Evolutionary conservation across 2,888 invertebrate genomes (phyloP), one percentile per base, ranked within the genome.

Genomic region (Laspeyria flexula): DNA sequence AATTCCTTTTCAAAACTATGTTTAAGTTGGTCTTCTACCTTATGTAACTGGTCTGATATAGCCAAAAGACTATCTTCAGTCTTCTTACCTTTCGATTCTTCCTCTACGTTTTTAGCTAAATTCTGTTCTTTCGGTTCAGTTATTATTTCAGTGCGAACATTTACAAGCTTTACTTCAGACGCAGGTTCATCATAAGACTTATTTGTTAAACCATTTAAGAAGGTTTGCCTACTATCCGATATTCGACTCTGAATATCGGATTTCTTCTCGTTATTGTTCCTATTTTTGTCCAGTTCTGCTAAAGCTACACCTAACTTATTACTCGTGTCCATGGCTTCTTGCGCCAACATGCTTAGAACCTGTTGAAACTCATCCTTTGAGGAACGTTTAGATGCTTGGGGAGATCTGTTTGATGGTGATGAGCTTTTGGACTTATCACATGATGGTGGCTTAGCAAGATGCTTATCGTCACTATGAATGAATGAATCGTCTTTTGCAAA

Each of bases 291-390:
- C 72, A 95, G 74, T 75, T 95, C 94, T 34, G 94, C 93, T 74
- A 96, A 84, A 57, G 96, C 95, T 59, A 94, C 93, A n/a, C 94
- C 94, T 70, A 95, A 79, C 68, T 95, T 94, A 60, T 95, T 95
- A 75, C 95, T 96, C 35, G 95, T 95, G 75, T 95, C 95, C 86
- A 95, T 94, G 10, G 96, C 96, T 92, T 96, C 96, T 75, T 94
- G 94, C 9, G 96, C 96, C 53, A 96, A 92, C 78, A 95, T 94
- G 69, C 95, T 95, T 42, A 96, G 86, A 29, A 96, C 93, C 75
- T 96, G 96, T 79, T 96, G 96, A 79, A 96, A 84, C 84, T 90
- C 86, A 80, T 93, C 88, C 82, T 90, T 84, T 55, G 90, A 84
- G 75, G 86, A 85, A 71, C 87, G 79, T 80, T 91, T 85, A 62